A percentile compares a stretch with the other conserved stretches of the same genome.
Conservation (phyloP, 92 coral and sea anemone genomes). For the Epizoanthus illoricatus region DNA sequence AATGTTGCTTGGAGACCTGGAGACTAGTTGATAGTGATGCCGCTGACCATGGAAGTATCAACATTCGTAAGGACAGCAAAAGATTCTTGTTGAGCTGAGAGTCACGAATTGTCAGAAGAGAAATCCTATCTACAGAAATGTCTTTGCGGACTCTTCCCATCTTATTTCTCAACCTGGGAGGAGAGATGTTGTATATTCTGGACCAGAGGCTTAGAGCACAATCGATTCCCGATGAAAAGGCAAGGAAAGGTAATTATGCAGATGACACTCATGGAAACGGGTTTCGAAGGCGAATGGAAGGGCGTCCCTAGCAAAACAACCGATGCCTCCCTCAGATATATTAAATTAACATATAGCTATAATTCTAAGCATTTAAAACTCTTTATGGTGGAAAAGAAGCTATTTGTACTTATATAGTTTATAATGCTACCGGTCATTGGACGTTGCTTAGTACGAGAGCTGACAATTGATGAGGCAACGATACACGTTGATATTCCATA, state of each 20-base stretch:
- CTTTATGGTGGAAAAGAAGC: too few relatives aligned
- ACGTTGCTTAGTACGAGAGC: too few relatives aligned
- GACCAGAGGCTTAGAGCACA: slow-evolving; percentile 98
- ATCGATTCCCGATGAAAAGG: slow-evolving; percentile 98
- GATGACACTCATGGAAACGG: not conserved
- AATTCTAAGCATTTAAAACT: too few relatives aligned
- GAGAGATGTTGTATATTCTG: slow-evolving; percentile 96
- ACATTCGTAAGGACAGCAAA: too few relatives aligned
- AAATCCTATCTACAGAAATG: slow-evolving; percentile 42
- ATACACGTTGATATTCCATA: too few relatives aligned
- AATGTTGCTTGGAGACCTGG: too few relatives aligned
- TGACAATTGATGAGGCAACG: too few relatives aligned
- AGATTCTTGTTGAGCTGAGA: too few relatives aligned
- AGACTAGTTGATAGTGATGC: too few relatives aligned
- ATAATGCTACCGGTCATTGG: too few relatives aligned
- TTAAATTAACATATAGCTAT: not conserved
- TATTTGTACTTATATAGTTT: too few relatives aligned
- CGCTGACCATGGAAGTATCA: too few relatives aligned
- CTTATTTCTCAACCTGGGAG: slow-evolving; percentile 95
- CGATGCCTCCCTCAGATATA: not conserved
- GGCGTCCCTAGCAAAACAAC: not conserved
- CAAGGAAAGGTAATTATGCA: slow-evolving; percentile 81
- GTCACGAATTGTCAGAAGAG: not conserved
- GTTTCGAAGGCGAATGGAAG: not conserved
- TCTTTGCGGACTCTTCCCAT: slow-evolving; percentile 93